phyloP scores from a whole-genome alignment of 2,113 vertebrate genomes.

The Stigmatopora nigra region DNA sequence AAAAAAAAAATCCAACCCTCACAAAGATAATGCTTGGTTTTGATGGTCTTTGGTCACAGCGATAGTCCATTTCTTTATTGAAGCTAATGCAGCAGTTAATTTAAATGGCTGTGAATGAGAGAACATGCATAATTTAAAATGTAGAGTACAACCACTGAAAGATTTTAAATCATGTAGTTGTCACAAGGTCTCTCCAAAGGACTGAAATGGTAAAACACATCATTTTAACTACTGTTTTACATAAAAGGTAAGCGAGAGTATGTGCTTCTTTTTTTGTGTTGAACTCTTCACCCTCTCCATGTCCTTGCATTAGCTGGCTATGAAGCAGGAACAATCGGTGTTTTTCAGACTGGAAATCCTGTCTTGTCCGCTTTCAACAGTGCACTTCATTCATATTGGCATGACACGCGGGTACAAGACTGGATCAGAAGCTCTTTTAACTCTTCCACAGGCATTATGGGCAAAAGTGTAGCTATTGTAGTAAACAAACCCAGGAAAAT shows the following conservation, averaged over 20 bases:
- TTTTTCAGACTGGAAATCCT: constrained; percentile 20
- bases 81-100: no score
- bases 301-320: background rate
- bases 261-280: background rate
- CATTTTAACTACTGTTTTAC: background rate
- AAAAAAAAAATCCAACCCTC: no score
- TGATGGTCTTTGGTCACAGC: no score
- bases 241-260: background rate
- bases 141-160: no score
- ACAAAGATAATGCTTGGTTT: background rate
- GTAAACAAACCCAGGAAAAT: constrained; percentile 3
- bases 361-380: constrained; percentile 7
- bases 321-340: constrained; percentile 8
- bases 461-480: background rate
- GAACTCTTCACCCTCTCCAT: constrained; percentile 1
- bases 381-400: constrained; percentile 6
- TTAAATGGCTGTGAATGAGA: background rate
- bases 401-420: constrained; percentile 8
- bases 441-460: constrained; percentile 10
- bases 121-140: background rate
- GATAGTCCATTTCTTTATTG: no score
- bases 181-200: no score
- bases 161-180: no score
- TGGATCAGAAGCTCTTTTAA: background rate
- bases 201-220: background rate